Base-by-base conservation (phyloP, 2,797 vertebrate genomes). In the Mus minutoides region DNA sequence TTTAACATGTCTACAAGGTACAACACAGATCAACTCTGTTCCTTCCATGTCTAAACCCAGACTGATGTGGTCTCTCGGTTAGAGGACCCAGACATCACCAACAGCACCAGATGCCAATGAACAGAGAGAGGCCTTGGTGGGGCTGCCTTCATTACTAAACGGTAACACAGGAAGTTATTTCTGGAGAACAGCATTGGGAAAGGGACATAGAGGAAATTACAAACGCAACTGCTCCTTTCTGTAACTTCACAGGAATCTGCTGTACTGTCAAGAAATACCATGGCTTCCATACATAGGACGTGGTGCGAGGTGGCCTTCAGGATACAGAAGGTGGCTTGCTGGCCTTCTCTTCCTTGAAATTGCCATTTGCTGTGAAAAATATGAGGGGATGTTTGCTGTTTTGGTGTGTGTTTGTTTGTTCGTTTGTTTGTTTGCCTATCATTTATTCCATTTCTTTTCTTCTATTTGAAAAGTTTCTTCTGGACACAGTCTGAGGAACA, bases 121-220 rank as follows among this genome's bases (percentile, higher is more conserved):
- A 76, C 46, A 52, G 69, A 86, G 4, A 52, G 69, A 86, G 4
- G 29, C 17, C 10, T 91, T 19, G 16, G 14, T 31, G 16, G 14
- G 16, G n/a, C 54, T 12, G 9, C 4, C 16, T 16, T 10, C 31
- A 24, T 37, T 86, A 43, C 22, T 43, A 82, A 43, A 13, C 29
- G 19, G 58, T 21, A 71, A 85, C 3, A 3, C 5, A 9, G 37
- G 46, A 49, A 37, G 46, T 40, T 37, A 56, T 88, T 75, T 94
- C 78, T 49, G 54, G 94, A 95, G n/a, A 90, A 54, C 14, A 93
- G 49, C 37, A 58, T 29, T 52, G 75, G 75, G 79, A 67, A 93
- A 88, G 12, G 2, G 4, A 21, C 2, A 58, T 12, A 24, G n/a
- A 71, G 21, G 49, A 75, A 19, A 29, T 40, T 64, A 58, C 29